Evolutionary conservation across 2,888 invertebrate species (phyloP).

Genomic region (Coenonympha glycerion): DNA sequence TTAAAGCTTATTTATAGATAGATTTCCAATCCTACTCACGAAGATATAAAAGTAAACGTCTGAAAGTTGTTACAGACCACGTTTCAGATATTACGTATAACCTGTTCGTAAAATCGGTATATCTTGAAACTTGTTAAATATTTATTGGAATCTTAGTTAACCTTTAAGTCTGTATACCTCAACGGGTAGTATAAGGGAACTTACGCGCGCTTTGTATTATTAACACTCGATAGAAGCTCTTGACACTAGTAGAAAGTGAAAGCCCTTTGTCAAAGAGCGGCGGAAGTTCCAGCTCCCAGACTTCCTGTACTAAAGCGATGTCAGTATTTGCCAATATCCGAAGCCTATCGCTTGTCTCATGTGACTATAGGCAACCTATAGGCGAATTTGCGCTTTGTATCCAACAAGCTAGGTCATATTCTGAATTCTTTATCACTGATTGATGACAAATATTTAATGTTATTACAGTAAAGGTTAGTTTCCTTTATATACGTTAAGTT

Average conservation of each 20-base stretch:
- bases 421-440: too few species aligned
- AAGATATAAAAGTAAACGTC: too few species aligned
- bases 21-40: background rate
- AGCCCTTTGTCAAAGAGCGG: slow-evolving; percentile 14
- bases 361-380: slow-evolving; percentile 4
- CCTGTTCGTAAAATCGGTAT: too few species aligned
- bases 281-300: slow-evolving; percentile 33
- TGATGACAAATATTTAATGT: too few species aligned
- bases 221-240: background rate
- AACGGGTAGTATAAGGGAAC: too few species aligned
- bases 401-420: too few species aligned
- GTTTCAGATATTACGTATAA: background rate
- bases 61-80: background rate
- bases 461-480: too few species aligned
- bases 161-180: too few species aligned
- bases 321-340: slow-evolving; percentile 37
- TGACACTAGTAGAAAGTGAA: background rate
- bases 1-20: too few species aligned
- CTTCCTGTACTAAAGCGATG: slow-evolving; percentile 34
- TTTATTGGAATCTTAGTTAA: too few species aligned
- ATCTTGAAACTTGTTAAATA: too few species aligned
- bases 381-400: background rate
- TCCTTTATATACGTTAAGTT: too few species aligned
- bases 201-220: background rate
- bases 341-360: slow-evolving; percentile 35